phyloP scores from a whole-genome alignment of 2,113 vertebrate species.

The Rhizomys pruinosus region DNA sequence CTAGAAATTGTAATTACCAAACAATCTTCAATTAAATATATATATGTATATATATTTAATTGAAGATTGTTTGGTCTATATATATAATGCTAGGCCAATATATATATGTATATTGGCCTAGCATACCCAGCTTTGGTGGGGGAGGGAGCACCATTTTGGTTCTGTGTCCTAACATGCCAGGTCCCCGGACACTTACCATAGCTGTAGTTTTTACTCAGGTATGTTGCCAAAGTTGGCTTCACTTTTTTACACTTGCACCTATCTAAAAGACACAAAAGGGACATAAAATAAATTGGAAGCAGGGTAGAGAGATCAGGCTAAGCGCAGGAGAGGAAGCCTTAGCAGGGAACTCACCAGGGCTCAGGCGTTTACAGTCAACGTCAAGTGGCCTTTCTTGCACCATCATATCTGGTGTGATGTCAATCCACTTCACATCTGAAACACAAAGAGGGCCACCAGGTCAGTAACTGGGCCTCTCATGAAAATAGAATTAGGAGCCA shows the following conservation, averaged over 20 bases:
- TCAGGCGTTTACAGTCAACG: slow-evolving; percentile 85
- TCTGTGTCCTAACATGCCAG: background rate
- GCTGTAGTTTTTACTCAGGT: slow-evolving; percentile 90
- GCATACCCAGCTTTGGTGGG: background rate
- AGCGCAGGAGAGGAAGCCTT: background rate
- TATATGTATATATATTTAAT: too few species aligned
- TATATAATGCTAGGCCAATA: too few species aligned
- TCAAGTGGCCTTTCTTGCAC: slow-evolving; percentile 83
- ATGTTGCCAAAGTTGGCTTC: slow-evolving; percentile 88
- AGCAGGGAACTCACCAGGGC: slow-evolving; percentile 83
- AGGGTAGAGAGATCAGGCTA: background rate
- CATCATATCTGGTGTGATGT: slow-evolving; percentile 87
- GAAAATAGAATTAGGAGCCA: background rate
- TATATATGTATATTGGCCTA: too few species aligned
- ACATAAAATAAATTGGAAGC: background rate
- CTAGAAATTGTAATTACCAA: background rate
- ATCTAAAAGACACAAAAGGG: slow-evolving; percentile 81
- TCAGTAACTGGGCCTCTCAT: background rate
- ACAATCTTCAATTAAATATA: too few species aligned
- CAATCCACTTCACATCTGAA: slow-evolving; percentile 88
- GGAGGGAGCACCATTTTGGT: background rate
- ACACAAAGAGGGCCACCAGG: background rate
- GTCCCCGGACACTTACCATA: slow-evolving; percentile 87
- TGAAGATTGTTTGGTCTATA: too few species aligned
- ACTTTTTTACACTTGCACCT: slow-evolving; percentile 90